Conservation (phyloP, 2,888 invertebrate genomes). For the Vanessa cardui region DNA sequence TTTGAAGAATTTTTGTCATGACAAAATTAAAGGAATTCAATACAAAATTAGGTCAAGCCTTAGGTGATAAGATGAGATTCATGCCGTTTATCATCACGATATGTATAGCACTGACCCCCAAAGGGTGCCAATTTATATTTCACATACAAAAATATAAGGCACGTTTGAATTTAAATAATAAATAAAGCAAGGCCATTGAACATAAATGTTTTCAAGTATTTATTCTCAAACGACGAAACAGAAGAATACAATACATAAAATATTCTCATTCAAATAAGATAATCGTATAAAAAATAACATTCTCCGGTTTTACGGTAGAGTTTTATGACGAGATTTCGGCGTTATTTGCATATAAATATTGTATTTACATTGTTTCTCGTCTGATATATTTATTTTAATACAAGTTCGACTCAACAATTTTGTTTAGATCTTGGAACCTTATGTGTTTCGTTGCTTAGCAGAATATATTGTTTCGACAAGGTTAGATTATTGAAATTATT, state of each 20-base stretch:
- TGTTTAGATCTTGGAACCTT: neutral
- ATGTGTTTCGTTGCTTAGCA: neutral
- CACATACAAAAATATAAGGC: too few species aligned
- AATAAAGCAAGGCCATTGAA: neutral
- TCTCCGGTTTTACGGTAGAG: slow-evolving; percentile 19
- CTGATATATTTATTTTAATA: slow-evolving; percentile 7
- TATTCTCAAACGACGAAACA: neutral
- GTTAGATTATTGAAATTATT: too few species aligned
- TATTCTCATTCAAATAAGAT: slow-evolving; percentile 2
- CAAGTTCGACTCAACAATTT: neutral
- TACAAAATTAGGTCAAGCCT: too few species aligned
- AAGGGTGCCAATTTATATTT: too few species aligned
- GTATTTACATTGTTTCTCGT: neutral
- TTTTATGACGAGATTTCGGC: slow-evolving; percentile 35
- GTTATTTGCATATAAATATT: slow-evolving; percentile 40
- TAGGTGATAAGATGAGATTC: too few species aligned
- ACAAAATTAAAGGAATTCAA: too few species aligned
- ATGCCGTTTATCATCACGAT: too few species aligned
- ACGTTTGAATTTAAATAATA: neutral
- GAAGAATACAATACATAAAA: neutral
- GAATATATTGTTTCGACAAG: too few species aligned
- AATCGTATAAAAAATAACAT: slow-evolving; percentile 12
- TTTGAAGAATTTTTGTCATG: too few species aligned
- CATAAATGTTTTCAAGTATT: neutral
- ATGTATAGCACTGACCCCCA: too few species aligned